Base-by-base conservation (phyloP, 2,888 invertebrate species). In the Orthosia gothica region DNA sequence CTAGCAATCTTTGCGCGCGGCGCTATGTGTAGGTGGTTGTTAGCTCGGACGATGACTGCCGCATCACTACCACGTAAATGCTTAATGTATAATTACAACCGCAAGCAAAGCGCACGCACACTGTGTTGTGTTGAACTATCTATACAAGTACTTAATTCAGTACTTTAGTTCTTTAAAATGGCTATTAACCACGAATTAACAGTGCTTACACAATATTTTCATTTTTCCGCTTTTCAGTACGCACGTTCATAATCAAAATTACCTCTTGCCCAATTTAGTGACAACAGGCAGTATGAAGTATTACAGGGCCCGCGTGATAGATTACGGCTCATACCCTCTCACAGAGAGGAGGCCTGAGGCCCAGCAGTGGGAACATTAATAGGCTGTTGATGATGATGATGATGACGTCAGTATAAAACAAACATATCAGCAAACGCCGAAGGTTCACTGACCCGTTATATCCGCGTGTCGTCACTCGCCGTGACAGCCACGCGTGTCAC, bases 401-500 rank as follows among this genome's bases (percentile, higher is more conserved):
- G 7, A 32, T 32, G 40, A 40, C 40, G 40, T 9, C 40, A 40
- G 9, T 40, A 40, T 40, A 40, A 57, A 76, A 47, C n/a, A 63
- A 26, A 57, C 20, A 23, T 26, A 26, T 40, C 57, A 23, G 40
- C 45, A 64, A 50, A 76, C 32, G 61, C 63, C 49, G 40, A 80
- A 65, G 23, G 55, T 61, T 65, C 65, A 74, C 54, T 74, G 75
- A 81, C 81, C 65, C 20, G 47, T 23, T 57, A 40, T 55, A 68
- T 70, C 62, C 58, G 7, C 45, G 54, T 82, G 83, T 67, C 50
- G 63, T 80, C 83, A 82, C 67, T 66, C 26, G n/a, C n/a, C 57
- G 61, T 80, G 79, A 83, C 68, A 73, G 54, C 12, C 62, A 79
- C 26, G 26, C 26, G 12, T 83, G 65, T 83, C 73, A 79, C 79